Percentiles rank a stretch among this genome's conserved stretches.
Conservation (phyloP, 1,140 invertebrate species). For the Sycophaga agraensis region DNA sequence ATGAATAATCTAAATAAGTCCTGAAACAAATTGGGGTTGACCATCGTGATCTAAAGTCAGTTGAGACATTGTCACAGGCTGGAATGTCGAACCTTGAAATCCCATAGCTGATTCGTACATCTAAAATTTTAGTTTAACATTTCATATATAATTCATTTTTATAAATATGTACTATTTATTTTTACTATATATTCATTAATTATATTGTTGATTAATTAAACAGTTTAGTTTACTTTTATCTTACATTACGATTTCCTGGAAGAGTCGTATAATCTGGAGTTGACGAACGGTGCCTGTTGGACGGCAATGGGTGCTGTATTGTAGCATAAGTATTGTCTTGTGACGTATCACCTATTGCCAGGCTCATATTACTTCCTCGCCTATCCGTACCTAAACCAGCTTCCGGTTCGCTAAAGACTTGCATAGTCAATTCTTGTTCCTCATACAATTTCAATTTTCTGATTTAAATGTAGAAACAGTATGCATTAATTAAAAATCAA, state of each 20-base stretch:
- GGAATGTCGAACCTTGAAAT: conserved; percentile 73
- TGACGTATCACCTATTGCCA: conserved; percentile 55
- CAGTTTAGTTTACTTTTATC: neutral
- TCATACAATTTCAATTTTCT: conserved; percentile 88
- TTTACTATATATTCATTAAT: neutral
- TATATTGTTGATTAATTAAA: neutral
- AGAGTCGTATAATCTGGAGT: conserved; percentile 74
- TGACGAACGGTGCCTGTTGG: conserved; percentile 55
- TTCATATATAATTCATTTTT: too few relatives aligned
- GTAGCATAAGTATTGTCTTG: conserved; percentile 85
- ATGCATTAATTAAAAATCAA: neutral
- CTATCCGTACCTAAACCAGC: conserved; percentile 54
- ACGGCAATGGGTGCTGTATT: conserved; percentile 69
- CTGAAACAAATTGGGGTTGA: conserved; percentile 70
- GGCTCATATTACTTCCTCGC: conserved; percentile 58
- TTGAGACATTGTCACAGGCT: conserved; percentile 59
- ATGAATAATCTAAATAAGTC: conserved; percentile 63
- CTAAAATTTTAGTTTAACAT: conserved; percentile 51
- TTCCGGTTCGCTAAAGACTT: conserved; percentile 83
- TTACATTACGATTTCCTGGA: conserved; percentile 58
- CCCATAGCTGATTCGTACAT: conserved; percentile 67
- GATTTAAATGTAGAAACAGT: conserved; percentile 17
- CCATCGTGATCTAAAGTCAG: conserved; percentile 65
- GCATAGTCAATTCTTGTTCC: conserved; percentile 91
- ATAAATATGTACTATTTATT: neutral